Evolutionary conservation across 2,888 invertebrate species (phyloP), one percentile per base, ranked within the genome.

Genomic region (Caenorhabditis macrosperma): DNA sequence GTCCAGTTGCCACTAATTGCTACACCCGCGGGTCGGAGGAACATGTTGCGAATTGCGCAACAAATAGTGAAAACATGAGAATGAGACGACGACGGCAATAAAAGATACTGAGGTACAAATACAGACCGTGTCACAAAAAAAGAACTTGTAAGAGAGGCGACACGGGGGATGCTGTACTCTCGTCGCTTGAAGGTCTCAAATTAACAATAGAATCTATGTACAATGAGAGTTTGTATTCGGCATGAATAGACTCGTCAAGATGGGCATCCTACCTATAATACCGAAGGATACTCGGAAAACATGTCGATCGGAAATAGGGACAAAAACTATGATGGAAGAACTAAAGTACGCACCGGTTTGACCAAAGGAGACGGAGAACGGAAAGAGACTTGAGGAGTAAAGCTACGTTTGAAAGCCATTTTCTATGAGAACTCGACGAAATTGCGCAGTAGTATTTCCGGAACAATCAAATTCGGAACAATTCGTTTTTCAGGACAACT

Each of bases 31-130:
- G n/a, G n/a, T n/a, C n/a, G n/a, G n/a, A n/a, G n/a, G 38, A 44
- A 55, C 50, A 61, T 67, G 75, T 67, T 67, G 67, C 67, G 55
- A 67, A 67, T 67, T 75, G 44, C 66, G 66, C 75, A 75, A 64
- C 50, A 52, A 57, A 48, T 17, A 55, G 44, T 28, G 55, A 46
- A 52, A 54, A 46, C 38, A 57, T 38, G 55, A 30, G 55, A 55
- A 17, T 9, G 48, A 57, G 57, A 48, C 24, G 55, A 28, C n/a
- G 46, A 10, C 17, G 66, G 74, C 38, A 38, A 10, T 50, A 30
- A 52, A 38, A 38, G 38, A 38, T 38, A 38, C 38, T 38, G 12
- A 15, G 64, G 41, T 22, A 64, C 22, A 66, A 54, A 74, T 17
- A 71, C 24, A 63, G 3, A 22, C 30, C 33, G 33, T 5, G 22